phyloP scores from a whole-genome alignment of 2,797 vertebrate species.

The Rachycentron canadum region DNA sequence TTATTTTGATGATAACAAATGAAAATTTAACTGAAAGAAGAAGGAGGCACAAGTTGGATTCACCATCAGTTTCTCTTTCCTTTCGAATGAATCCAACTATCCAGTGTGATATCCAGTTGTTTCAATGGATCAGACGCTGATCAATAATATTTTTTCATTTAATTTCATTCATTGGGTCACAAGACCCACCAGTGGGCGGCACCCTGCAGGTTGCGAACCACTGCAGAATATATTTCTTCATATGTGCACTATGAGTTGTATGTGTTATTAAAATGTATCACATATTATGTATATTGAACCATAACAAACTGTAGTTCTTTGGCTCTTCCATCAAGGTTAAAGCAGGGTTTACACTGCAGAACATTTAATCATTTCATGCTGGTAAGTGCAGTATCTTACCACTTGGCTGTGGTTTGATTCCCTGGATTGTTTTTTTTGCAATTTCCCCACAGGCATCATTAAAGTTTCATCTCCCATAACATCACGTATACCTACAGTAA shows the following conservation, averaged over 20 bases:
- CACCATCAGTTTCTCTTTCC: no score
- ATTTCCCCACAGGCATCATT: slow-evolving; percentile 21
- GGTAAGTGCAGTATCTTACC: neutral
- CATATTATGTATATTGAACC: no score
- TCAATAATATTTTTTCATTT: no score
- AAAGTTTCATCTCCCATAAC: slow-evolving; percentile 33
- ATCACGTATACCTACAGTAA: slow-evolving; percentile 16
- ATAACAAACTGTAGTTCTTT: neutral
- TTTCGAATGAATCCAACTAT: no score
- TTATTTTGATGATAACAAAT: no score
- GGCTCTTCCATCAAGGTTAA: neutral
- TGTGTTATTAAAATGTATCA: neutral
- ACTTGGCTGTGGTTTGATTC: slow-evolving; percentile 29
- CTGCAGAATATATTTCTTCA: neutral
- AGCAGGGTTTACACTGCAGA: neutral
- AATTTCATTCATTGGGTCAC: no score
- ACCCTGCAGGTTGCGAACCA: no score
- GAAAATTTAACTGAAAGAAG: no score
- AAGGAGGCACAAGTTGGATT: no score
- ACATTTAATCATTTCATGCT: slow-evolving; percentile 25
- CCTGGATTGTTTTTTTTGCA: slow-evolving; percentile 27
- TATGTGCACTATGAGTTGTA: neutral
- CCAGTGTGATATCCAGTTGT: no score
- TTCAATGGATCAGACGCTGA: no score
- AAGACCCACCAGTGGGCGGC: no score